Percentiles rank a stretch among this genome's conserved stretches.
Evolutionary conservation across 2,797 vertebrate species (phyloP).

Genomic region (Halcyon leucocephala): DNA sequence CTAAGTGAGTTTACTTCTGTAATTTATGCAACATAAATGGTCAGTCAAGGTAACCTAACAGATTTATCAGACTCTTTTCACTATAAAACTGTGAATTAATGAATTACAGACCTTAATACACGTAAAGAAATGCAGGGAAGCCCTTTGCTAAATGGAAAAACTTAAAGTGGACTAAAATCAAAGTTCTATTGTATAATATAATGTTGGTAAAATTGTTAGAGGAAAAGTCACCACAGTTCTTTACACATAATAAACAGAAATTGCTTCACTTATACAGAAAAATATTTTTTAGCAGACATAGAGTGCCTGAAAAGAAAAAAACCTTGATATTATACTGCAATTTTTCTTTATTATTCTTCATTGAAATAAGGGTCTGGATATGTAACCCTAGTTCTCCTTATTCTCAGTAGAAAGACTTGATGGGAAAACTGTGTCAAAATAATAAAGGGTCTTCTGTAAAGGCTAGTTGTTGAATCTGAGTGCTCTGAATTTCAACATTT

Average conservation of each 20-base stretch:
- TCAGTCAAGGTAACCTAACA: background rate
- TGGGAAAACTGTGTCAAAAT: background rate
- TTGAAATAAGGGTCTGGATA: background rate
- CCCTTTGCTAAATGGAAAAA: background rate
- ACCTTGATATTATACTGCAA: background rate
- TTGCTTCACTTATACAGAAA: background rate
- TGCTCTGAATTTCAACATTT: background rate
- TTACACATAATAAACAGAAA: background rate
- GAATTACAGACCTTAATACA: background rate
- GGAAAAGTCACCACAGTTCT: background rate
- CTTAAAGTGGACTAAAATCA: background rate
- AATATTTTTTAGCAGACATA: background rate
- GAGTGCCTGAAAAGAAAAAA: background rate
- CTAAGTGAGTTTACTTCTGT: background rate
- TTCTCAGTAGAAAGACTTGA: background rate
- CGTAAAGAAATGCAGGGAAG: background rate
- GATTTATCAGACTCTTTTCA: background rate
- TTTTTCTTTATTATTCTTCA: background rate
- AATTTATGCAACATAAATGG: fast-evolving
- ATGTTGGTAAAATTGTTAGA: background rate
- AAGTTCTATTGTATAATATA: background rate
- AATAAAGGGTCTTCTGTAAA: background rate
- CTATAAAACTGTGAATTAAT: background rate
- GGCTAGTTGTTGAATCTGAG: background rate
- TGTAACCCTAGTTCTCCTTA: background rate